These are phyloP conservation scores for Periophthalmus magnuspinnatus DNA, from an alignment of 2,797 vertebrate genomes.

Conservation along the genomic window DNA sequence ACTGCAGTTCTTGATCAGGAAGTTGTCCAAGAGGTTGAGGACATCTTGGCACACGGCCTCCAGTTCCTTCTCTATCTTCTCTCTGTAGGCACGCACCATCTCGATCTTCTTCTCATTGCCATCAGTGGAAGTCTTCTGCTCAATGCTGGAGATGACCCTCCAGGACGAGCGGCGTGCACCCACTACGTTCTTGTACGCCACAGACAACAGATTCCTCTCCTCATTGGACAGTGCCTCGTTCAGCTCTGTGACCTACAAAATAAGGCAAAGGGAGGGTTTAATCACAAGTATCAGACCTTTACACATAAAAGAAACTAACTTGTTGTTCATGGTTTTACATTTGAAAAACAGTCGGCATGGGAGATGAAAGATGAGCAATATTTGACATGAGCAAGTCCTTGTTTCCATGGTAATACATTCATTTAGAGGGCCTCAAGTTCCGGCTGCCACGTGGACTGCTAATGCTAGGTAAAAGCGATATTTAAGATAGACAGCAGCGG, in stretches of 20 bases:
- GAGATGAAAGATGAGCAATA: constrained; percentile 45
- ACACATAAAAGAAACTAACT: neutral
- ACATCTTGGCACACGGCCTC: constrained; percentile 98
- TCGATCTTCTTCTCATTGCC: constrained; percentile 99
- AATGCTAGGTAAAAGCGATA: constrained; percentile 53
- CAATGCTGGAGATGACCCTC: constrained; percentile 98
- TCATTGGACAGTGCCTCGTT: constrained; percentile 97
- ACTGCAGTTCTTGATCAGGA: constrained; percentile 98
- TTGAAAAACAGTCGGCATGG: constrained; percentile 15
- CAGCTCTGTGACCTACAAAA: constrained; percentile 91
- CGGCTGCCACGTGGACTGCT: constrained; percentile 56
- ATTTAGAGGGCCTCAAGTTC: constrained; percentile 65
- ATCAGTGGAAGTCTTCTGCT: constrained; percentile 98
- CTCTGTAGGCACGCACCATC: constrained; percentile 96
- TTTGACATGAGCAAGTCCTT: constrained; percentile 55
- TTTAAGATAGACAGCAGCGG: constrained; percentile 42
- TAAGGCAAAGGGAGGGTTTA: constrained; percentile 17
- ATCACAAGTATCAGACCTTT: neutral
- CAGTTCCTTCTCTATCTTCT: constrained; percentile 99
- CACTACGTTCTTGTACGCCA: constrained; percentile 98
- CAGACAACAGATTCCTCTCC: constrained; percentile 95
- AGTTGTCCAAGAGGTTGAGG: constrained; percentile 96
- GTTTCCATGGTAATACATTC: constrained; percentile 76
- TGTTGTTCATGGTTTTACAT: neutral
- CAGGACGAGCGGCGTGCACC: constrained; percentile 96